Evolutionary conservation across 2,797 vertebrate species (phyloP).

Genomic region (Anguilla obscura): DNA sequence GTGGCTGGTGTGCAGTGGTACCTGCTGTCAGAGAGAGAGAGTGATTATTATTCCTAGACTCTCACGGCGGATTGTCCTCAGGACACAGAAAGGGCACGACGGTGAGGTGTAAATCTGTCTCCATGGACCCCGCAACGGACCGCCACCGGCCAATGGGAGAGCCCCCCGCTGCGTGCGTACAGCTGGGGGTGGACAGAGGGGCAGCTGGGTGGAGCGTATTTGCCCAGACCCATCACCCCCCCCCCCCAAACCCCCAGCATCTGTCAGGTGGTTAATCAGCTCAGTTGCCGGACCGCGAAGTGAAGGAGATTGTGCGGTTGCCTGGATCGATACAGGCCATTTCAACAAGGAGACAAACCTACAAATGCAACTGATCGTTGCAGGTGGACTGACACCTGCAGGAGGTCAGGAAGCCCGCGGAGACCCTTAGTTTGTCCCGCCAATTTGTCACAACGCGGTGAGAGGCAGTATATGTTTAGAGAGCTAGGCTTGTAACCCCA

Average conservation of each 20-base stretch:
- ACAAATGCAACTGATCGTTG: not conserved
- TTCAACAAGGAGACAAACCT: not conserved
- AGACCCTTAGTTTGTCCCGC: not conserved
- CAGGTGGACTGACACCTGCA: not conserved
- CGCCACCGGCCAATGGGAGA: not conserved
- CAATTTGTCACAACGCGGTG: not conserved
- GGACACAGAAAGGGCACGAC: not conserved
- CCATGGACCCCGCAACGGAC: not conserved
- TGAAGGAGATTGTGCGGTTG: not conserved
- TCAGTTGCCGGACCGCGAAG: not conserved
- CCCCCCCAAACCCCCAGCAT: not conserved
- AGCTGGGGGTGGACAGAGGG: not conserved
- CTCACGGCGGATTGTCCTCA: not conserved
- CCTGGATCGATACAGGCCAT: not conserved
- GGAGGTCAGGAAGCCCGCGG: not conserved
- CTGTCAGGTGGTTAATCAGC: not conserved
- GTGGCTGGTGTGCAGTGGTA: not conserved
- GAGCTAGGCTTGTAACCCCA: not conserved
- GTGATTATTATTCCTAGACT: not conserved
- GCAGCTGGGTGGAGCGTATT: not conserved
- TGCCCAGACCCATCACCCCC: too few relatives aligned
- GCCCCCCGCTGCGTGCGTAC: not conserved
- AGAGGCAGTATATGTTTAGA: not conserved
- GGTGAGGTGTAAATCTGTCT: not conserved
- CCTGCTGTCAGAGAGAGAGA: not conserved